Base-by-base conservation (phyloP, 2,888 invertebrate genomes). In the Sesamia inferens region DNA sequence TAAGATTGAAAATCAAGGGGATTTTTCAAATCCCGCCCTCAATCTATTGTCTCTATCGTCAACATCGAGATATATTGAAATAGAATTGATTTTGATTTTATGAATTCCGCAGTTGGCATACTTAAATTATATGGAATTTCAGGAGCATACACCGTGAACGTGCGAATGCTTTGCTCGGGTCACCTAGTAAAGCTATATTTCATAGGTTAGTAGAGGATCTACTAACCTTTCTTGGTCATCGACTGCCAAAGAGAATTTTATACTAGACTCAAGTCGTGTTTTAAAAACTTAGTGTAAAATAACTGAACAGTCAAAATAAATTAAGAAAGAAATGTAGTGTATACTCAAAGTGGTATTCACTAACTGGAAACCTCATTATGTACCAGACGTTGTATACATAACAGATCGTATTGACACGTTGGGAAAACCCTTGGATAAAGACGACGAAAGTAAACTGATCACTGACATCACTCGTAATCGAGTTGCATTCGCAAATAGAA, bases 391-490 rank as follows among this genome's bases (percentile, higher is more conserved):
- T 77, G 82, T 68, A 77, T 82, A 78, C 24, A 54, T 69, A 82
- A 24, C 19, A 78, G 82, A 58, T 62, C 58, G 39, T 71, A 67
- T 83, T 67, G 79, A 78, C 65, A 82, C 70, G 44, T 71, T 2
- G 51, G 83, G 57, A 72, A 83, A 79, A 71, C 79, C 83, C 51
- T 54, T 66, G 57, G 72, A 78, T 77, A 57, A 59, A 54, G 74
- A 67, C 71, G 80, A 79, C 74, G 74, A 79, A 79, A 79, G 80
- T 79, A 83, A 73, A 74, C 61, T 68, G 79, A 68, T 79, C 83
- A 57, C 61, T 83, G 84, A 79, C 68, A 68, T 79, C 84, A 79
- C 59, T 68, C 19, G 68, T 63, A 79, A 68, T 83, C 74, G 74
- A 68, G 61, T 62, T 55, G 48, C 48, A 31, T 64, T 64, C 79